Base-by-base conservation (phyloP, 2,888 invertebrate species). In the Ctena decussata region DNA sequence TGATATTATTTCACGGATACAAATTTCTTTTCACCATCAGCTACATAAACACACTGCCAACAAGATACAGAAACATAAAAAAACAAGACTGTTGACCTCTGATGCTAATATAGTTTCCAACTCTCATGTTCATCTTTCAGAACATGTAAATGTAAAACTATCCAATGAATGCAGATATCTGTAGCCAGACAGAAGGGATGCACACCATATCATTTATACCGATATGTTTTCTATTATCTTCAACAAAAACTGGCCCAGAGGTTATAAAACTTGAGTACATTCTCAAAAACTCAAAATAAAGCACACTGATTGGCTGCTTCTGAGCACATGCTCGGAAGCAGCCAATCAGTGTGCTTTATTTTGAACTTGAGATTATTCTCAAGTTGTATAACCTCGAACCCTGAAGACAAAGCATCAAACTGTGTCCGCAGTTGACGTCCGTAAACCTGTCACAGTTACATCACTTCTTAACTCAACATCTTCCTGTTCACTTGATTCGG, bases 221-320 rank as follows among this genome's bases (percentile, higher is more conserved):
- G 65, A 65, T 65, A 65, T 65, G 65, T 65, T 65, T 60, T 65
- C 35, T 32, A 65, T n/a, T n/a, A n/a, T n/a, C n/a, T n/a, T n/a
- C n/a, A n/a, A n/a, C n/a, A n/a, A n/a, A n/a, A n/a, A n/a, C n/a
- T n/a, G n/a, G n/a, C n/a, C n/a, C n/a, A n/a, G n/a, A n/a, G n/a
- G n/a, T n/a, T n/a, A n/a, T n/a, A n/a, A n/a, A n/a, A n/a, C n/a
- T n/a, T n/a, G n/a, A n/a, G n/a, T n/a, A n/a, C n/a, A n/a, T n/a
- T n/a, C n/a, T n/a, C n/a, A n/a, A n/a, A n/a, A n/a, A n/a, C n/a
- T n/a, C n/a, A n/a, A n/a, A n/a, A n/a, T n/a, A n/a, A n/a, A n/a
- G n/a, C n/a, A n/a, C n/a, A n/a, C n/a, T n/a, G n/a, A n/a, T n/a
- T n/a, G n/a, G n/a, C n/a, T n/a, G n/a, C n/a, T n/a, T n/a, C n/a